Evolutionary conservation across 2,113 vertebrate species (phyloP).

Genomic region (Bubo blakistoni): DNA sequence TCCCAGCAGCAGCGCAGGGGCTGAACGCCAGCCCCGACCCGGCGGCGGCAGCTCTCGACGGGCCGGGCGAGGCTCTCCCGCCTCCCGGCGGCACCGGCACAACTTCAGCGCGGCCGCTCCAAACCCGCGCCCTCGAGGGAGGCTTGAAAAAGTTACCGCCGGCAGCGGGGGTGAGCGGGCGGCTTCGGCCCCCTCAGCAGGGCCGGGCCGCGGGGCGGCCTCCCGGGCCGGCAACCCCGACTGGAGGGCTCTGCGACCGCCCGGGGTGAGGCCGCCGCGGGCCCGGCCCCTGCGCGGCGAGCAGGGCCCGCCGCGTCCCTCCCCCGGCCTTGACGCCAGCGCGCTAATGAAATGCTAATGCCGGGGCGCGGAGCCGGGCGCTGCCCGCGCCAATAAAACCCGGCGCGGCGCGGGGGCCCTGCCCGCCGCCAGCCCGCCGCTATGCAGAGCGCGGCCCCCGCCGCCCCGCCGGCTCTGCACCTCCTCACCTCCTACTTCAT

Average conservation of each 20-base stretch:
- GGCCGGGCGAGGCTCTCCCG: neutral
- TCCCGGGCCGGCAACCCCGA: neutral
- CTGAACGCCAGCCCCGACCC: accelerated
- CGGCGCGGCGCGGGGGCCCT: neutral
- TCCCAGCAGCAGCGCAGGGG: neutral
- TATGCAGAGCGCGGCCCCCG: constrained; percentile 53
- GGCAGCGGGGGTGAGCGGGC: neutral
- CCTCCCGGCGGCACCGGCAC: neutral
- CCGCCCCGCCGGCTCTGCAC: constrained; percentile 21
- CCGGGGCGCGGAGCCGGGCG: constrained; percentile 20
- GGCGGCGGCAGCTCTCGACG: neutral
- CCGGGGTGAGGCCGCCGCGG: neutral
- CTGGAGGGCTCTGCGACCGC: neutral
- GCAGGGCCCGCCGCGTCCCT: neutral
- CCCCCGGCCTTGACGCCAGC: constrained; percentile 55
- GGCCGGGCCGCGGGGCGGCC: no score
- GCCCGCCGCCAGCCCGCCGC: neutral
- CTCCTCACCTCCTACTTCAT: constrained; percentile 67
- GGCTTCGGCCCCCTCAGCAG: accelerated
- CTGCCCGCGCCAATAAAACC: constrained; percentile 51
- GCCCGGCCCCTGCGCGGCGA: neutral
- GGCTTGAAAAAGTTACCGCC: neutral
- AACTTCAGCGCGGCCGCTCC: neutral
- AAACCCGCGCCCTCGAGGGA: neutral
- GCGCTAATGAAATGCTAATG: constrained; percentile 41